Conservation (phyloP, 1,140 invertebrate genomes). For the Rhagoletis pomonella region DNA sequence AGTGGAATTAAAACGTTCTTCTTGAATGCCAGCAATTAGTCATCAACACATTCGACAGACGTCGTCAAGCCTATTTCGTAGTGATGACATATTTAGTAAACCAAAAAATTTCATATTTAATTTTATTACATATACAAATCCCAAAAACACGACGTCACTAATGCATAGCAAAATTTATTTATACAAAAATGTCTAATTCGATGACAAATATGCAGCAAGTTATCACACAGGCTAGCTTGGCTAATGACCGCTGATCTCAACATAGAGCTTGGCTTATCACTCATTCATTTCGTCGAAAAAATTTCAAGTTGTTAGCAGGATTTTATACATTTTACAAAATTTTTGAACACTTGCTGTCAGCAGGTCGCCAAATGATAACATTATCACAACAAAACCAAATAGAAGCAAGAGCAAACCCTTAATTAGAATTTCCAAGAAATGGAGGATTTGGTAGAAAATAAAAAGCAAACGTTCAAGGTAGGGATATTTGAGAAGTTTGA, state of each 20-base stretch:
- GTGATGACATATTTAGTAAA: not conserved
- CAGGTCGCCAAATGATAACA: no score
- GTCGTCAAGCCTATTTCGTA: not conserved
- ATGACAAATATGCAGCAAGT: not conserved
- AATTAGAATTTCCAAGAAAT: no score
- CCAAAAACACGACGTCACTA: not conserved
- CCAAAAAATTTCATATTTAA: not conserved
- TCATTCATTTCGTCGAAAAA: not conserved
- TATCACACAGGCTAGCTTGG: not conserved
- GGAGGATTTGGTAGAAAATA: no score
- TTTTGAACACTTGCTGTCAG: no score
- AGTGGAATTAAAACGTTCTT: not conserved
- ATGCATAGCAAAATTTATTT: constrained; percentile 2
- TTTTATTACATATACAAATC: not conserved
- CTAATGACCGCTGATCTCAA: no score
- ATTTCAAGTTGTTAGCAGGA: no score
- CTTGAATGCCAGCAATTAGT: not conserved
- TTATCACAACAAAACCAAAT: no score
- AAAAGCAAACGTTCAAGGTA: no score
- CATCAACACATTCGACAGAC: not conserved
- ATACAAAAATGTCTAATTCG: not conserved
- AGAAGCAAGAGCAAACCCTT: no score
- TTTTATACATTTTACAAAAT: no score
- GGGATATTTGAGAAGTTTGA: no score
- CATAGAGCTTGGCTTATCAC: no score